These are phyloP conservation scores for Todus mexicanus DNA, from an alignment of 2,797 vertebrate genomes.

Conservation along the genomic window DNA sequence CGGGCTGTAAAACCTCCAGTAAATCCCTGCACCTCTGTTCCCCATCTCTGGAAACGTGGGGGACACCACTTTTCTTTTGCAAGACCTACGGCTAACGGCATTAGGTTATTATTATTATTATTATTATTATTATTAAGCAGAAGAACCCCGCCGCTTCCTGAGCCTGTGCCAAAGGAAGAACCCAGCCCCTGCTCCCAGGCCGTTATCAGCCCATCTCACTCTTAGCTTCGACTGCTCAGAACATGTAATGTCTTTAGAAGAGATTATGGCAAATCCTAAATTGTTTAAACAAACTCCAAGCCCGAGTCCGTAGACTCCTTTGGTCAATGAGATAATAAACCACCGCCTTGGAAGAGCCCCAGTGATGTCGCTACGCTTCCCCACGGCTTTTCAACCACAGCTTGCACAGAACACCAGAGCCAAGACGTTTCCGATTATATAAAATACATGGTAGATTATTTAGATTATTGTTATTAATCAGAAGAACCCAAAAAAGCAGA, in stretches of 20 bases:
- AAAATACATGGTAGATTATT: not conserved
- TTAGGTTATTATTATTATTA: not conserved
- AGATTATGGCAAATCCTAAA: not conserved
- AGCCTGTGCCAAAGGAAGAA: not conserved
- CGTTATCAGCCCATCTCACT: not conserved
- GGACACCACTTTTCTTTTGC: not conserved
- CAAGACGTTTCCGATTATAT: not conserved
- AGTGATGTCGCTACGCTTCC: slow-evolving; percentile 6
- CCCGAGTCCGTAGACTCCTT: not conserved
- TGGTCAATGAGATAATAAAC: slow-evolving; percentile 55
- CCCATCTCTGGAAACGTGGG: not conserved
- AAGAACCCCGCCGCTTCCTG: not conserved
- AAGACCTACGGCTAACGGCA: not conserved
- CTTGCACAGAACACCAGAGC: not conserved
- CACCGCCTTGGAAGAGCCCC: slow-evolving; percentile 7
- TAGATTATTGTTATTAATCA: too few relatives aligned
- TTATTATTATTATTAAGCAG: not conserved
- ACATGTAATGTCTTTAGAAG: not conserved
- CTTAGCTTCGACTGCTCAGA: not conserved
- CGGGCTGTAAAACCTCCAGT: not conserved
- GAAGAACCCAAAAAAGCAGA: not conserved
- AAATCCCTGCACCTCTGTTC: not conserved
- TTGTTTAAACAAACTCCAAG: not conserved
- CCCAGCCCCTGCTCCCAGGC: not conserved
- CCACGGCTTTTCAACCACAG: not conserved